Evolutionary conservation across 1,140 invertebrate species (phyloP).

Genomic region (Drosophila funebris): DNA sequence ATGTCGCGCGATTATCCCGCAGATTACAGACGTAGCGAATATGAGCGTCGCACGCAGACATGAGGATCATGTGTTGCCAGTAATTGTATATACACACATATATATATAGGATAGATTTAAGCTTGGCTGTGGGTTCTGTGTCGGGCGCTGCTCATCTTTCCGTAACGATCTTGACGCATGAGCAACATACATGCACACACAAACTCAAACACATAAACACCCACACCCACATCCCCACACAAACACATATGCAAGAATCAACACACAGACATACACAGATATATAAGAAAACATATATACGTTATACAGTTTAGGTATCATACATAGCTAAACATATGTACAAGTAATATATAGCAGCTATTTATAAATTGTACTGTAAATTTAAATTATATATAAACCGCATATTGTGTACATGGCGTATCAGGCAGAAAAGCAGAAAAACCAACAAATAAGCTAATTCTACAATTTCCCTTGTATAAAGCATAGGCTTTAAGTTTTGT

Average conservation of each 20-base stretch:
- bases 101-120: conserved; percentile 51
- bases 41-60: conserved; percentile 75
- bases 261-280: conserved; percentile 10
- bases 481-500: conserved; percentile 52
- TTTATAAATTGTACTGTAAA: conserved; percentile 64
- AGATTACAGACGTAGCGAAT: conserved; percentile 85
- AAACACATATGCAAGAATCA: conserved; percentile 9
- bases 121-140: conserved; percentile 48
- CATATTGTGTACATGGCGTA: conserved; percentile 38
- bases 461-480: conserved; percentile 62
- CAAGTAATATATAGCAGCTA: conserved; percentile 66
- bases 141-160: conserved; percentile 16
- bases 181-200: conserved; percentile 34
- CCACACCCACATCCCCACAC: conserved; percentile 17
- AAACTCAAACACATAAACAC: too few species aligned
- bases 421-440: conserved; percentile 17
- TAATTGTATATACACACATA: conserved; percentile 55
- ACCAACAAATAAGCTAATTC: conserved; percentile 42
- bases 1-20: conserved; percentile 85
- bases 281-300: background rate
- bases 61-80: conserved; percentile 37
- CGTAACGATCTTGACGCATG: conserved; percentile 31
- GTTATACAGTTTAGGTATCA: conserved; percentile 31
- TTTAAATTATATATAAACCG: conserved; percentile 42
- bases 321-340: conserved; percentile 54